Evolutionary conservation across 2,888 invertebrate species (phyloP), one percentile per base, ranked within the genome.

Genomic region (Heteromurus nitidus): DNA sequence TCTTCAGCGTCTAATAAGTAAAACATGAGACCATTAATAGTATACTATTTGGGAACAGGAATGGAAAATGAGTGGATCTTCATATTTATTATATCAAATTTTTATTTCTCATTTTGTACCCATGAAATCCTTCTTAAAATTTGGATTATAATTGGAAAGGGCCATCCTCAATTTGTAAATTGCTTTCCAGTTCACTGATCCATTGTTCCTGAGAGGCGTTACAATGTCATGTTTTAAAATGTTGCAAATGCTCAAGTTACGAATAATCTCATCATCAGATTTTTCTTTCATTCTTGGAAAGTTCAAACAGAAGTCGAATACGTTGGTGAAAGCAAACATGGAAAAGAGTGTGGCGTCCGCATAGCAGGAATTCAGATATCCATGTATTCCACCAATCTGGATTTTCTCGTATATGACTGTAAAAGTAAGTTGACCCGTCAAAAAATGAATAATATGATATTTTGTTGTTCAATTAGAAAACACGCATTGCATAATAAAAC

Each of bases 1-100:
- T 74, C 74, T 26, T 74, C 74, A 3, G 44, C 65, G 24, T 74
- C 74, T 65, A 22, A n/a, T n/a, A n/a, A n/a, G n/a, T n/a, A n/a
- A n/a, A n/a, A n/a, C n/a, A n/a, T n/a, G n/a, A n/a, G n/a, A n/a
- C n/a, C n/a, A n/a, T n/a, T n/a, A n/a, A n/a, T n/a, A n/a, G n/a
- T n/a, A n/a, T n/a, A n/a, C n/a, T n/a, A n/a, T n/a, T n/a, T n/a
- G n/a, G n/a, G n/a, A n/a, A n/a, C n/a, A n/a, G n/a, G n/a, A n/a
- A n/a, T n/a, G n/a, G n/a, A n/a, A n/a, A n/a, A n/a, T n/a, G n/a
- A n/a, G n/a, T n/a, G n/a, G n/a, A n/a, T n/a, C n/a, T n/a, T n/a
- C n/a, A n/a, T n/a, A n/a, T n/a, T n/a, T n/a, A n/a, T n/a, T n/a
- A n/a, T n/a, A n/a, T n/a, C n/a, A n/a, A n/a, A n/a, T n/a, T n/a